A percentile compares a stretch with the other conserved stretches of the same genome.
phyloP scores from a whole-genome alignment of 2,113 vertebrate genomes.

The Trochalopteron elliotii region DNA sequence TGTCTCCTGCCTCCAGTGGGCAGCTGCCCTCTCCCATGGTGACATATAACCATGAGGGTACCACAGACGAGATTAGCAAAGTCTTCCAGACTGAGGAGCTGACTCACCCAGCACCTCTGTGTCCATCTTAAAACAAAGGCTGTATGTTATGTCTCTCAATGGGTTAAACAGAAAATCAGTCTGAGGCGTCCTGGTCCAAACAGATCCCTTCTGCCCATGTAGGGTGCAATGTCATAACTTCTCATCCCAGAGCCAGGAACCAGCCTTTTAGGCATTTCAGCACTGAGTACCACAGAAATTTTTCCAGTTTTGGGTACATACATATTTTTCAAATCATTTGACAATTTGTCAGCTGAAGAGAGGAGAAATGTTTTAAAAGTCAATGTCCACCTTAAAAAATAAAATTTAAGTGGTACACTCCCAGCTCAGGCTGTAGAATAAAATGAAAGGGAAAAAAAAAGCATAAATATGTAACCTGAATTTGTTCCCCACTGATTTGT shows the following conservation, averaged over 20 bases:
- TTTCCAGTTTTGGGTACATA: background rate
- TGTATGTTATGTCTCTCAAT: fast-evolving
- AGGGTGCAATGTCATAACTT: fast-evolving
- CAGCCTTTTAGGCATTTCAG: background rate
- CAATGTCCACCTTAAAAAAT: background rate
- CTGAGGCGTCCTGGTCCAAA: background rate
- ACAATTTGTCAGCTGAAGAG: background rate
- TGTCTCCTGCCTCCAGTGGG: background rate
- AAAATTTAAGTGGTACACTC: fast-evolving
- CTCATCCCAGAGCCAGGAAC: background rate
- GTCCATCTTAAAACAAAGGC: background rate
- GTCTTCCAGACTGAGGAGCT: background rate
- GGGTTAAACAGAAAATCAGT: background rate
- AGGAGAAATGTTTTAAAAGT: background rate
- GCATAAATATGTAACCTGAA: background rate
- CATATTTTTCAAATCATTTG: background rate
- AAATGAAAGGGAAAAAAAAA: background rate
- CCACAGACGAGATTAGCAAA: fast-evolving
- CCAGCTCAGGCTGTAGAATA: background rate
- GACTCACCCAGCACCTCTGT: fast-evolving
- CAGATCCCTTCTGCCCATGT: fast-evolving
- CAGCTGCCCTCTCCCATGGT: background rate
- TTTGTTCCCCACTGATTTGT: background rate
- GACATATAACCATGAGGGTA: background rate
- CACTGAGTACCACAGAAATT: background rate